phyloP scores from a whole-genome alignment of 1,140 invertebrate species.

The Orussus abietinus region DNA sequence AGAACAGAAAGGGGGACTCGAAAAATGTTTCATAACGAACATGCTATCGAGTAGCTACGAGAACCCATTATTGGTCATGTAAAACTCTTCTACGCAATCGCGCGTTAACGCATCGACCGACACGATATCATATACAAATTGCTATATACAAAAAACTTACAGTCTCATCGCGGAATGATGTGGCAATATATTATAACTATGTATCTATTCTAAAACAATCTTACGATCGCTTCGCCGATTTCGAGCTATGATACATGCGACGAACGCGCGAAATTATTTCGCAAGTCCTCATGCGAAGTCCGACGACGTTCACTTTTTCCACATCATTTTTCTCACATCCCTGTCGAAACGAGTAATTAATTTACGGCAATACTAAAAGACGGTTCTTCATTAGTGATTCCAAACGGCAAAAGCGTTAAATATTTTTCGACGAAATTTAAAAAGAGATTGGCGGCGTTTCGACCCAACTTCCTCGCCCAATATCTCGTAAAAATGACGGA shows the following conservation, averaged over 20 bases:
- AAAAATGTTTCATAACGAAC: conserved; percentile 1
- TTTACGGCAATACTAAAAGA: neutral
- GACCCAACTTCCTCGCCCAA: too few species aligned
- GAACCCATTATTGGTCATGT: neutral
- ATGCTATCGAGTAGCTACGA: conserved; percentile 1
- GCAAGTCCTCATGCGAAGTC: conserved; percentile 13
- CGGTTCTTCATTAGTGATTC: too few species aligned
- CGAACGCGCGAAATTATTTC: conserved; percentile 15
- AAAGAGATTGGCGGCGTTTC: too few species aligned
- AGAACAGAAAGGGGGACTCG: neutral
- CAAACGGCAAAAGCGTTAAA: too few species aligned
- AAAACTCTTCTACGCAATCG: conserved; percentile 31
- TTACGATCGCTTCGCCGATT: conserved; percentile 15
- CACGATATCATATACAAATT: conserved; percentile 36
- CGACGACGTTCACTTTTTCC: conserved; percentile 18
- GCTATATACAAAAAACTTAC: conserved; percentile 40
- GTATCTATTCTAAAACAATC: conserved; percentile 4
- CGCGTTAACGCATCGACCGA: conserved; percentile 6
- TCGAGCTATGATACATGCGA: conserved; percentile 11
- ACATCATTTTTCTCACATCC: conserved; percentile 7
- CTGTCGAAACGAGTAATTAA: conserved; percentile 7
- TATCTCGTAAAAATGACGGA: too few species aligned
- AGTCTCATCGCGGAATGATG: conserved; percentile 50
- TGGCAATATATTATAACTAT: conserved; percentile 19
- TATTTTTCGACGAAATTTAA: too few species aligned